These are phyloP conservation scores for Lithophane semibrunnea DNA, from an alignment of 2,888 invertebrate species.

Conservation along the genomic window DNA sequence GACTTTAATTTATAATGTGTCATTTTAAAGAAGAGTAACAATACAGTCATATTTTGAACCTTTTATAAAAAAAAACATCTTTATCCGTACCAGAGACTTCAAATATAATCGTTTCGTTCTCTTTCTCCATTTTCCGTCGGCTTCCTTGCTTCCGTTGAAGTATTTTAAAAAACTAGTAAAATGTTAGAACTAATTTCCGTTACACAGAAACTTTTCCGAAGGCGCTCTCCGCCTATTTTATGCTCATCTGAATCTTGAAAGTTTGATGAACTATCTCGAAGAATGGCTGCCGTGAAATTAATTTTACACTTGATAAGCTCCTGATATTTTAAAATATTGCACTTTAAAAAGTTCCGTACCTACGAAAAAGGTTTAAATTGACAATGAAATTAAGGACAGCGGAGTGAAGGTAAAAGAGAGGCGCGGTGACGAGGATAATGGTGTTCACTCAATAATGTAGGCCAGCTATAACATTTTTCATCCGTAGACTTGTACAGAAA, in stretches of 20 bases:
- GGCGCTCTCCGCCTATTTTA: conserved; percentile 74
- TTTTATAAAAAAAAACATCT: conserved; percentile 18
- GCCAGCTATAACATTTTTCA: conserved; percentile 12
- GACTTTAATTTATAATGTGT: too few species aligned
- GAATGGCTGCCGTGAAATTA: conserved; percentile 78
- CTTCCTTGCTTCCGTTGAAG: conserved; percentile 42
- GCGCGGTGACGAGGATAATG: conserved; percentile 25
- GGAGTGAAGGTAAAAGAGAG: conserved; percentile 4
- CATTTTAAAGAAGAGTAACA: background rate
- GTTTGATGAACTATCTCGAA: conserved; percentile 81
- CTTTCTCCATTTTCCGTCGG: conserved; percentile 35
- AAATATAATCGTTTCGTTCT: conserved; percentile 19
- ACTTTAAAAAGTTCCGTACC: conserved; percentile 52
- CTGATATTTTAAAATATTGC: conserved; percentile 69
- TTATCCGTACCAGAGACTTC: conserved; percentile 4
- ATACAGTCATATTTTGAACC: background rate
- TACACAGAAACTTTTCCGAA: conserved; percentile 67
- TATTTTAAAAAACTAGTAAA: conserved; percentile 59
- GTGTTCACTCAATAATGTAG: conserved; percentile 34
- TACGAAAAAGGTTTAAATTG: conserved; percentile 49
- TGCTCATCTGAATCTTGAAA: conserved; percentile 79
- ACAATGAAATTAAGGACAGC: conserved; percentile 49
- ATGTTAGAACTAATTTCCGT: conserved; percentile 67
- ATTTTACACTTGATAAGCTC: conserved; percentile 81
- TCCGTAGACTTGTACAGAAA: background rate